Evolutionary conservation across 2,888 invertebrate species (phyloP), one percentile per base, ranked within the genome.

Genomic region (Caenorhabditis sp.): DNA sequence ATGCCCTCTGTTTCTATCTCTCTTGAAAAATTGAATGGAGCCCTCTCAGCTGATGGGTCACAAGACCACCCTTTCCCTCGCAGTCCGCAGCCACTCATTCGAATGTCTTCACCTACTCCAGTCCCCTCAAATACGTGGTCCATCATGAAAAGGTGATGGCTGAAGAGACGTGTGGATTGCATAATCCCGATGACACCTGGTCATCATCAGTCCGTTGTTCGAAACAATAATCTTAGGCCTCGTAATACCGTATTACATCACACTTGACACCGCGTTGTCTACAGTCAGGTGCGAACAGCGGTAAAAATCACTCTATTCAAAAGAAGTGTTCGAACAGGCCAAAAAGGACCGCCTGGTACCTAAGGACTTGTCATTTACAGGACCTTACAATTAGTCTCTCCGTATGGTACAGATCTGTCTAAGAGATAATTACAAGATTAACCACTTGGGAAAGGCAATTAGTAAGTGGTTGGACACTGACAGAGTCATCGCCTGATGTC

Each of bases 181-280:
- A 59, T 52, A 68, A 66, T 66, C 48, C n/a, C n/a, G n/a, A n/a
- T 46, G 22, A 48, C 65, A 66, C 66, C 56, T 56, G 56, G 15
- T 13, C 32, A 15, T 24, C 37, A 24, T 26, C 30, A 41, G n/a
- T n/a, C 9, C 35, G 30, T 58, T 46, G 24, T 50, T 50, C 30
- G 55, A 39, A 58, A 58, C 50, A 56, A 68, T 58, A 68, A 58
- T 58, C 11, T 43, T 59, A 24, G 37, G 17, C 17, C 7, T n/a
- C 52, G 4, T 52, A 62, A 62, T 62, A 52, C 62, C 52, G 27
- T 62, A 48, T 65, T 56, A 56, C 65, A 46, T 56, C 65, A 65
- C 13, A 22, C 17, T 55, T 27, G 43, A 58, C 58, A 58, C 58
- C 24, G 13, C 17, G 17, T 48, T 22, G 3, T 13, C 37, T 27